Evolutionary conservation across 2,888 invertebrate species (phyloP).

Genomic region (Phrixothrix hirtus): DNA sequence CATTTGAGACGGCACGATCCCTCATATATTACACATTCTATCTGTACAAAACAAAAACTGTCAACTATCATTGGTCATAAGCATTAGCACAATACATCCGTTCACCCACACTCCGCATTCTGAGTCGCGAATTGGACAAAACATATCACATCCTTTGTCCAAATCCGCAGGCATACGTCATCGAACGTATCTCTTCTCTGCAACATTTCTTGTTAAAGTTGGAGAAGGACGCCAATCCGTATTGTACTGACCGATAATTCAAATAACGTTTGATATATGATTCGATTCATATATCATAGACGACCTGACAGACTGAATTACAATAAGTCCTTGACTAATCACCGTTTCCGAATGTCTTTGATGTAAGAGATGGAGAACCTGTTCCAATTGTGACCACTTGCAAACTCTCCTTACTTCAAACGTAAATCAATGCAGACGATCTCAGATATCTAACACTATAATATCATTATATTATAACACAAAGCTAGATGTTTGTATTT

Average conservation of each 20-base stretch:
- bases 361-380: slow-evolving; percentile 35
- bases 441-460: not conserved
- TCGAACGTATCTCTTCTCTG: slow-evolving; percentile 5
- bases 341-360: slow-evolving; percentile 47
- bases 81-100: slow-evolving; percentile 30
- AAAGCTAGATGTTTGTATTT: no score
- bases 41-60: slow-evolving; percentile 25
- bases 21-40: slow-evolving; percentile 26
- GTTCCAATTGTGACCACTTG: slow-evolving; percentile 24
- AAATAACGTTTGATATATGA: slow-evolving; percentile 53
- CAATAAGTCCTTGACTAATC: slow-evolving; percentile 53
- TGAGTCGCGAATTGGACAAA: slow-evolving; percentile 33
- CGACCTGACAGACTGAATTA: slow-evolving; percentile 48
- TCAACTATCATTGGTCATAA: slow-evolving; percentile 31
- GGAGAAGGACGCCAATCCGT: slow-evolving; percentile 14
- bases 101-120: slow-evolving; percentile 31
- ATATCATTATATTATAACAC: not conserved
- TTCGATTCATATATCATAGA: slow-evolving; percentile 53
- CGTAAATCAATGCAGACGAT: not conserved
- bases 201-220: slow-evolving; percentile 1
- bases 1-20: slow-evolving; percentile 21
- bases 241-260: slow-evolving; percentile 10
- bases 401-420: not conserved
- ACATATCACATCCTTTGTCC: slow-evolving; percentile 29
- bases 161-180: slow-evolving; percentile 18